These are phyloP conservation scores for Catharus fuscescens DNA, from an alignment of 2,113 vertebrate species.

Conservation along the genomic window DNA sequence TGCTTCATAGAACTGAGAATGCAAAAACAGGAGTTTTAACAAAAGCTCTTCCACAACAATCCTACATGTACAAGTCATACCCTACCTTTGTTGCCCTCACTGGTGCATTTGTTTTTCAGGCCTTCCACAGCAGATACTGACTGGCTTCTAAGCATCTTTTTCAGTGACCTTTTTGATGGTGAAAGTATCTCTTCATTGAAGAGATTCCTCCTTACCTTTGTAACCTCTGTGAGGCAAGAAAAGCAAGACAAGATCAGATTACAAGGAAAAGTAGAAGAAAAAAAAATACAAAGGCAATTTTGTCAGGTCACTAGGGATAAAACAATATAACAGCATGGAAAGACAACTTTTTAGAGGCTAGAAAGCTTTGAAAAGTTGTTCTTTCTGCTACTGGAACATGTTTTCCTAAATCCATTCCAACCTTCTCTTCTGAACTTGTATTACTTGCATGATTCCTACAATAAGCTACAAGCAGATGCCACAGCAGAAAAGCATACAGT, in stretches of 20 bases:
- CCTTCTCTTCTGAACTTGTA: neutral
- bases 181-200: conserved; percentile 86
- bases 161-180: conserved; percentile 76
- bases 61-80: neutral
- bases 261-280: neutral
- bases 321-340: neutral
- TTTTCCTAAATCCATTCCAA: neutral
- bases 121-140: conserved; percentile 90
- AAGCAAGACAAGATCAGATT: neutral
- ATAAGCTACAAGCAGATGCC: neutral
- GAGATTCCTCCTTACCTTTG: conserved; percentile 94
- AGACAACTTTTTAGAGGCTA: neutral
- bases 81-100: conserved; percentile 72
- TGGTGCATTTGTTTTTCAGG: conserved; percentile 71
- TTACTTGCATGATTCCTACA: neutral
- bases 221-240: conserved; percentile 81
- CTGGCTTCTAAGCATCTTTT: conserved; percentile 84
- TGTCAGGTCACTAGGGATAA: neutral
- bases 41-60: neutral
- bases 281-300: neutral
- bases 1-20: neutral
- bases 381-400: neutral
- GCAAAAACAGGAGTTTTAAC: neutral
- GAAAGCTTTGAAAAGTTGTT: neutral
- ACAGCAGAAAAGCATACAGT: neutral